Percentiles rank a stretch among this genome's conserved stretches.
Conservation (phyloP, 2,113 vertebrate species). For the Sprattus sprattus region DNA sequence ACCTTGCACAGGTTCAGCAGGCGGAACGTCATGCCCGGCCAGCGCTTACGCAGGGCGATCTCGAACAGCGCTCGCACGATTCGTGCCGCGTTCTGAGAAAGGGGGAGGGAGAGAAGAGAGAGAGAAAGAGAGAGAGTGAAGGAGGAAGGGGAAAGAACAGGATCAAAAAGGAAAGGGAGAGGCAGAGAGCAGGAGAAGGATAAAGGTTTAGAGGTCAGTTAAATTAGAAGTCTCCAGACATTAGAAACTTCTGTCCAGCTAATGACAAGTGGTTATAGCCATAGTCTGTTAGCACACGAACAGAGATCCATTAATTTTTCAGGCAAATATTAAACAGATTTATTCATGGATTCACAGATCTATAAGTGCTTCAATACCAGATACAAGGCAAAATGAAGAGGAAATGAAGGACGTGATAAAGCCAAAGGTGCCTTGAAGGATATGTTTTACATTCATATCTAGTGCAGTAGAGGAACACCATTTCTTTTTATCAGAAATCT, state of each 20-base stretch:
- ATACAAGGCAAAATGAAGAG: not conserved
- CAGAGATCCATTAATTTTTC: too few relatives aligned
- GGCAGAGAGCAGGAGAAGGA: not conserved
- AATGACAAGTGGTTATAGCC: too few relatives aligned
- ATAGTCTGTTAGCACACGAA: too few relatives aligned
- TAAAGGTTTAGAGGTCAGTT: too few relatives aligned
- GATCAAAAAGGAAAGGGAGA: not conserved
- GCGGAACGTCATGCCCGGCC: conserved; percentile 95
- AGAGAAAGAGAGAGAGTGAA: not conserved
- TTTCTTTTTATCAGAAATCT: not conserved
- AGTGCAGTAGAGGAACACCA: not conserved
- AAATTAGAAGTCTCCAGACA: too few relatives aligned
- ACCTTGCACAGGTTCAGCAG: conserved; percentile 94
- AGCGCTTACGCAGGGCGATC: conserved; percentile 92
- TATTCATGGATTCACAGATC: too few relatives aligned
- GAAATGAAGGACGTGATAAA: not conserved
- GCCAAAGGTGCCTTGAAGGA: not conserved
- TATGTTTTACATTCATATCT: not conserved
- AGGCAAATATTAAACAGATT: too few relatives aligned
- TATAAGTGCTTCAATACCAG: too few relatives aligned
- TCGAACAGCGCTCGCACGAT: conserved; percentile 96
- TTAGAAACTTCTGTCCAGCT: too few relatives aligned
- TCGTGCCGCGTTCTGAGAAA: conserved; percentile 87
- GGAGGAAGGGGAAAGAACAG: too few relatives aligned
- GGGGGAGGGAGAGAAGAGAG: not conserved